These are phyloP conservation scores for Taeniopygia guttata DNA, from an alignment of 2,797 vertebrate species.

Conservation along the genomic window DNA sequence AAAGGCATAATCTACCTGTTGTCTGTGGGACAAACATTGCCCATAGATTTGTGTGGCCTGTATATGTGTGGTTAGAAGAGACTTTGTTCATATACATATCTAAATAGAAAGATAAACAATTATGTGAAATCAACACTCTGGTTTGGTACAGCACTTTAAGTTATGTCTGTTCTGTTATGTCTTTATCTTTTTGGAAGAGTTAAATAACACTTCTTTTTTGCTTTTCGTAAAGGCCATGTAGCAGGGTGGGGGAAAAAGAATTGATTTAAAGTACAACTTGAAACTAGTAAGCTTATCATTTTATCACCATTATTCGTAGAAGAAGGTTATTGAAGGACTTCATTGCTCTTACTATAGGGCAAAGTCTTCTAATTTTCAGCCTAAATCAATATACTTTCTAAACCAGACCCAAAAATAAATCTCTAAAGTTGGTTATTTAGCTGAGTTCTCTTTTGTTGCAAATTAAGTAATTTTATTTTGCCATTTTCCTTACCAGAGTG, in stretches of 20 bases:
- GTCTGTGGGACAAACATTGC: neutral
- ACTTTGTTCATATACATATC: neutral
- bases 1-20: neutral
- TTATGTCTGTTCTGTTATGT: neutral
- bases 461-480: neutral
- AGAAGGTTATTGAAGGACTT: neutral
- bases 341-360: neutral
- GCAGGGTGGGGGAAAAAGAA: neutral
- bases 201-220: neutral
- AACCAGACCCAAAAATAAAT: neutral
- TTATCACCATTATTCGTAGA: neutral
- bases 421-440: neutral
- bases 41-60: neutral
- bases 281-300: neutral
- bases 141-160: neutral
- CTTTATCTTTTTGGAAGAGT: neutral
- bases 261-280: neutral
- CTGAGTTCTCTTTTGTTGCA: neutral
- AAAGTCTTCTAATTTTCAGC: neutral
- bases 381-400: neutral
- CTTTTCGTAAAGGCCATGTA: neutral
- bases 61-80: neutral
- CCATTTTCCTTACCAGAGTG: neutral
- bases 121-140: neutral
- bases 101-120: neutral